Evolutionary conservation across 1,140 invertebrate genomes (phyloP).

Genomic region (Magallana angulata): DNA sequence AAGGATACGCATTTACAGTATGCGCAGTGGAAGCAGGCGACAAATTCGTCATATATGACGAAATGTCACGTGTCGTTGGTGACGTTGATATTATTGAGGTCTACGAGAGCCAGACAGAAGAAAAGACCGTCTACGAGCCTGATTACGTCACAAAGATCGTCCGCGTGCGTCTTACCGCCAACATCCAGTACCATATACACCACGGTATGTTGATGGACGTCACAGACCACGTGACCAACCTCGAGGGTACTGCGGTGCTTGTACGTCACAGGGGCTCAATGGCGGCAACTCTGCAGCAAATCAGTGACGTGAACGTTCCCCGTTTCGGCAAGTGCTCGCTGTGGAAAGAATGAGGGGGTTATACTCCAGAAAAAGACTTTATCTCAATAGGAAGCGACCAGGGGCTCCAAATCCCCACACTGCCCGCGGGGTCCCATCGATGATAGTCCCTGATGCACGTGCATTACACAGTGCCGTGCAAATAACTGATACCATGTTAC

Average conservation of each 20-base stretch:
- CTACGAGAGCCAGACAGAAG: conserved; percentile 71
- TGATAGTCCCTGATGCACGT: no score
- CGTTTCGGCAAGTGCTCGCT: conserved; percentile 67
- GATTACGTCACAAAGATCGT: conserved; percentile 84
- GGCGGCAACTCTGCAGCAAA: conserved; percentile 60
- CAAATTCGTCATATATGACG: conserved; percentile 85
- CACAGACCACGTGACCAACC: conserved; percentile 60
- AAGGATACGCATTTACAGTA: conserved; percentile 86
- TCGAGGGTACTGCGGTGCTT: conserved; percentile 66
- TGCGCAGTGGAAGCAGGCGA: conserved; percentile 84
- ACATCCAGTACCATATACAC: conserved; percentile 85
- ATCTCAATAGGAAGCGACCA: no score
- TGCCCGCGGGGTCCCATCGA: no score
- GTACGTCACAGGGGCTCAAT: conserved; percentile 60
- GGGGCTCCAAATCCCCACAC: no score
- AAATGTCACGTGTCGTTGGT: conserved; percentile 83
- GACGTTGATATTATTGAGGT: conserved; percentile 61
- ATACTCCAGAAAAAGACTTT: no score
- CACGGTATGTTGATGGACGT: conserved; percentile 78
- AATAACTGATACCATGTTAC: no score
- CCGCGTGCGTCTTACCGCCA: conserved; percentile 83
- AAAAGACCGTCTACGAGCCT: conserved; percentile 75
- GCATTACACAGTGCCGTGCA: no score
- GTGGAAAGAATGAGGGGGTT: conserved; percentile 49
- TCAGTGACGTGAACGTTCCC: conserved; percentile 62